Evolutionary conservation across 2,113 vertebrate genomes (phyloP), one percentile per base, ranked within the genome.

Genomic region (Hylia prasina): DNA sequence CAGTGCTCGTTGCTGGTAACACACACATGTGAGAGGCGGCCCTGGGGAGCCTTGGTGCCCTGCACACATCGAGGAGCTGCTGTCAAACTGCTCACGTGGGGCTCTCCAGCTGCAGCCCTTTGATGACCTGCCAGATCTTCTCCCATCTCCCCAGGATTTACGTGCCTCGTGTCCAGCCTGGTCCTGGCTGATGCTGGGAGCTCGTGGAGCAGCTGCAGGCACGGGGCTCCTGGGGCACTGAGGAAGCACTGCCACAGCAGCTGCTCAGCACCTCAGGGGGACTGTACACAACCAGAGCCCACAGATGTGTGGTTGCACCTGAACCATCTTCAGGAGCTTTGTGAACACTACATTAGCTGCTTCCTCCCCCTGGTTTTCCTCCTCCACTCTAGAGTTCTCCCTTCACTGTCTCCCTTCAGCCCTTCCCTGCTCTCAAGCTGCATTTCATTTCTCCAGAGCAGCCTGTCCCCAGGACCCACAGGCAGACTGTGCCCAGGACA

Each of bases 21-120:
- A 1, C 54, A 25, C 22, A 5, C n/a, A 4, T 0, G 28, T 7
- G 16, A 16, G 40, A 24, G 47, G 72, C 0, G 4, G 15, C 13
- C 13, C 0, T 0, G 1, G 54, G 68, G n/a, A 53, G 39, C 30
- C 39, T 7, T 7, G 58, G 15, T 58, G 64, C 50, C n/a, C 76
- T 15, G 50, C 16, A 11, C 42, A 7, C 1, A 1, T 1, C 2
- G 1, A 9, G 44, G 4, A 14, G 7, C n/a, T 60, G 20, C 63
- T 90, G 61, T 31, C 79, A 28, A 22, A 65, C 53, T n/a, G 75
- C 76, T 77, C 54, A 0, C 1, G 0, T 3, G 17, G 27, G 53
- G 11, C n/a, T 90, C 75, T 60, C 53, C 44, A 69, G 73, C 53
- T 82, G 48, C 44, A 61, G 50, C 31, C 37, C n/a, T 48, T 20